phyloP scores from a whole-genome alignment of 2,113 vertebrate species.

The Onychostoma macrolepis region DNA sequence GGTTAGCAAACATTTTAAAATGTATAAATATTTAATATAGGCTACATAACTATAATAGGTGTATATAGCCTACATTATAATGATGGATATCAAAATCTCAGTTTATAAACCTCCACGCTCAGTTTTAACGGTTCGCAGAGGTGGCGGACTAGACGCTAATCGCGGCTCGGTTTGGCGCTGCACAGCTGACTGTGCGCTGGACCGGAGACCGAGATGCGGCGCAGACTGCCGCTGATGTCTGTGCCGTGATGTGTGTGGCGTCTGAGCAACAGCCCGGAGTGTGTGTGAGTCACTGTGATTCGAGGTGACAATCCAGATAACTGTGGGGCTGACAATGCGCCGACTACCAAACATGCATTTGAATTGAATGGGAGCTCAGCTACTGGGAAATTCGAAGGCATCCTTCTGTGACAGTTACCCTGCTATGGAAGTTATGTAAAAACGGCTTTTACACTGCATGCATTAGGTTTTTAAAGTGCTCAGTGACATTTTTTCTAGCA shows the following conservation, averaged over 20 bases:
- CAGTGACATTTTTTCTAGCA: not conserved
- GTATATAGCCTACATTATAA: not conserved
- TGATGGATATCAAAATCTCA: not conserved
- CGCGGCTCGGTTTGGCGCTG: not conserved
- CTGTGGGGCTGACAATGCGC: not conserved
- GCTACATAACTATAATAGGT: not conserved
- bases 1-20: not conserved
- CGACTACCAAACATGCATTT: not conserved
- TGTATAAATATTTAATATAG: not conserved
- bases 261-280: not conserved
- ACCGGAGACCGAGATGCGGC: not conserved
- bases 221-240: not conserved
- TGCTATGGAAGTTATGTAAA: not conserved
- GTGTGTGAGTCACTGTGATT: constrained; percentile 20
- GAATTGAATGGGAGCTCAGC: constrained; percentile 19
- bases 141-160: too few species aligned
- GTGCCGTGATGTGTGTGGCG: not conserved
- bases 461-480: not conserved
- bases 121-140: too few species aligned
- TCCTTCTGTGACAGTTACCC: too few species aligned
- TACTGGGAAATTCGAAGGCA: constrained; percentile 1
- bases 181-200: not conserved
- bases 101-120: not conserved
- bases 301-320: constrained; percentile 28
- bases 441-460: not conserved